Evolutionary conservation across 2,797 vertebrate genomes (phyloP), one percentile per base, ranked within the genome.

Genomic region (Otolemur crassicaudatus): DNA sequence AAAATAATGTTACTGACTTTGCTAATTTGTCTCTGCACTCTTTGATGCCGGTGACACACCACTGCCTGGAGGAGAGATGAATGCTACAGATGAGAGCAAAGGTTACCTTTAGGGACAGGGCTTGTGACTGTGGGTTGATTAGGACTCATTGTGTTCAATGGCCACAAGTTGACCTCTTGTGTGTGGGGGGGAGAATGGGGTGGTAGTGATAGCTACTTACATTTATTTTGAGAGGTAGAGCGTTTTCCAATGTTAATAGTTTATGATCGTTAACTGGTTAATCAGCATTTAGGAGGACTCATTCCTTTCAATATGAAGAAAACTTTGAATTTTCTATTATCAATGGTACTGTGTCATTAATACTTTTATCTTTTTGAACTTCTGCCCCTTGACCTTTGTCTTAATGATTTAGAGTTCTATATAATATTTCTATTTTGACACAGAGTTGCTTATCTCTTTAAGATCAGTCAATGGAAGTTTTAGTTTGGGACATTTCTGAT

Each of bases 381-480:
- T 69, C 65, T 77, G 3, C 37, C 5, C 14, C 1, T 46, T n/a
- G 16, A 37, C 13, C 49, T 75, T 65, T 96, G n/a, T 80, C 69
- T 37, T 63, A 60, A 75, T 72, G 12, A 83, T 27, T 76, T 79
- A 70, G 6, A 88, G 4, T 83, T 91, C 75, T 46, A 43, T 67
- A 91, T 46, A 46, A 25, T 83, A 56, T 49, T 83, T 13, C 34
- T 90, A n/a, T 53, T 95, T 94, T 95, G 58, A 89, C 69, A 34
- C 23, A 93, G 29, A 73, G 60, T 75, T 70, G 23, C 17, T 87
- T 83, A 84, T 89, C 29, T 73, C 94, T 87, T 69, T 31, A 82
- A 87, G 80, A 58, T 73, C 87, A 90, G 22, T 79, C 69, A 94
- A 11, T 56, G 43, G 8, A 87, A 76, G 10, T 77, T 72, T 92